Evolutionary conservation across 2,113 vertebrate species (phyloP).

Genomic region (Mirounga angustirostris): DNA sequence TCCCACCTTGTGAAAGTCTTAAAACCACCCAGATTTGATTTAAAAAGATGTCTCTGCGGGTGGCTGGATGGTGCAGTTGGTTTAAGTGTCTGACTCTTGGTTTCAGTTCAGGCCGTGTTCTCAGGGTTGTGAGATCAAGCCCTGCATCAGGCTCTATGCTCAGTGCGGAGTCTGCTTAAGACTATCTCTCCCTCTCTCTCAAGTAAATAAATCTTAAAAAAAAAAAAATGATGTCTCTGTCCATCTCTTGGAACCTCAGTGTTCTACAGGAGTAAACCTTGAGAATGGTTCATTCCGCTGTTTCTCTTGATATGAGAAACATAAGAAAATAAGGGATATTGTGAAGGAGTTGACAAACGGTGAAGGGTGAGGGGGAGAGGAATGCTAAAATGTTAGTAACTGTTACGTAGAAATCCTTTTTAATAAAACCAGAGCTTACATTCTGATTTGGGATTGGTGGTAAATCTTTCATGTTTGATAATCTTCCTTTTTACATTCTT

Average conservation of each 20-base stretch:
- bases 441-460: conserved; percentile 9
- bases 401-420: neutral
- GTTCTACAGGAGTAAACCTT: neutral
- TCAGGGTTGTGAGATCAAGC: neutral
- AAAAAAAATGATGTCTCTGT: neutral
- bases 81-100: neutral
- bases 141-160: neutral
- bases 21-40: neutral
- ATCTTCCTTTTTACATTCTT: conserved; percentile 48
- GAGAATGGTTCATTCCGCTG: neutral
- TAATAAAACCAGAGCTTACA: conserved; percentile 49
- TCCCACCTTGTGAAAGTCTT: neutral
- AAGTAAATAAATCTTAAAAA: neutral
- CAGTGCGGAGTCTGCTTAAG: neutral
- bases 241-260: neutral
- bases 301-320: neutral
- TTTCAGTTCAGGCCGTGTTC: neutral
- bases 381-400: neutral
- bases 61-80: neutral
- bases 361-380: neutral
- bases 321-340: neutral
- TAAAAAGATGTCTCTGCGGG: neutral
- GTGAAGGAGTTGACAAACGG: neutral
- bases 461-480: neutral
- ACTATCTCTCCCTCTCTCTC: neutral